These are phyloP conservation scores for Larimichthys crocea DNA, from an alignment of 2,113 vertebrate species.

Conservation along the genomic window DNA sequence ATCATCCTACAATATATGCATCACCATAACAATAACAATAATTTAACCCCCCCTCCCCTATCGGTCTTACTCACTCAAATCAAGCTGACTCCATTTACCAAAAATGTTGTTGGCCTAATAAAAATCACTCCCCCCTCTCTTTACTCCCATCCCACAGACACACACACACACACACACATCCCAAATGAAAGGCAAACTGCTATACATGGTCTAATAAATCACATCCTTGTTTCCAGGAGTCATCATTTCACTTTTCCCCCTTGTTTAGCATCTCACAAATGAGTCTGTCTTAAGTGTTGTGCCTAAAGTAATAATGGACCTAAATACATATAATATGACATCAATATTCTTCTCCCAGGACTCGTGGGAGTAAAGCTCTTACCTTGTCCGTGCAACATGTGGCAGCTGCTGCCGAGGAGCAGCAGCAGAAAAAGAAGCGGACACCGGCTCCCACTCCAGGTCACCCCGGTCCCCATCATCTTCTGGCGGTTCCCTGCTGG, in stretches of 20 bases:
- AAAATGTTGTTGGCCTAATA: conserved; percentile 15
- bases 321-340: neutral
- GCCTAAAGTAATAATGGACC: neutral
- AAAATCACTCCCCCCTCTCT: neutral
- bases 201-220: conserved; percentile 48
- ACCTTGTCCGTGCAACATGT: conserved; percentile 85
- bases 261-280: conserved; percentile 33
- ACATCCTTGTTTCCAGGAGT: conserved; percentile 36
- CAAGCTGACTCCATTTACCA: conserved; percentile 10
- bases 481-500: conserved; percentile 12
- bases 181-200: neutral
- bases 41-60: conserved; percentile 4
- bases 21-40: conserved; percentile 52
- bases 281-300: conserved; percentile 10
- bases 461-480: conserved; percentile 39
- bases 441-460: conserved; percentile 43
- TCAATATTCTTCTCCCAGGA: neutral
- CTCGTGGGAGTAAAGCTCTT: conserved; percentile 40
- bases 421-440: conserved; percentile 64
- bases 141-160: neutral
- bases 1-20: conserved; percentile 35
- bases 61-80: conserved; percentile 16
- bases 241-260: conserved; percentile 29
- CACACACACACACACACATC: conserved; percentile 14
- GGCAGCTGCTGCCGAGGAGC: conserved; percentile 70